phyloP scores from a whole-genome alignment of 2,888 invertebrate species.

The Eucera pruinosa region DNA sequence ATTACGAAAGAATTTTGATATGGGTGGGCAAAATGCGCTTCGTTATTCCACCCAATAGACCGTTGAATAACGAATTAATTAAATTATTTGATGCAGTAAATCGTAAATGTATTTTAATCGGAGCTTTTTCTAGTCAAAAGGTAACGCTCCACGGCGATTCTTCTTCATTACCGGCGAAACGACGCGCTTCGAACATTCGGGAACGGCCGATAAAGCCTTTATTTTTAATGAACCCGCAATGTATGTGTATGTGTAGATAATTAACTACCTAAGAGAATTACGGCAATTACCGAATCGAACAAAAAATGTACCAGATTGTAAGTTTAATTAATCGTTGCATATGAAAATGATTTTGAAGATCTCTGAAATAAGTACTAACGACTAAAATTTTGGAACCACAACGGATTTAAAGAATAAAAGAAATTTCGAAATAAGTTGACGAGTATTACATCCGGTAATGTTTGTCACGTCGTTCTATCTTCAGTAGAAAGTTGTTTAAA shows the following conservation, averaged over 20 bases:
- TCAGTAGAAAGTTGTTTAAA: too few relatives aligned
- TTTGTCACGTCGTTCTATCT: too few relatives aligned
- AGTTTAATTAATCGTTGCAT: too few relatives aligned
- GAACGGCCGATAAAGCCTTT: neutral
- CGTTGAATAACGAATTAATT: slow-evolving; percentile 42
- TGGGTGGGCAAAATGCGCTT: slow-evolving; percentile 11
- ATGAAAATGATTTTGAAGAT: too few relatives aligned
- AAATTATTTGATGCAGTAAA: slow-evolving; percentile 30
- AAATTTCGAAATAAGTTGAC: too few relatives aligned
- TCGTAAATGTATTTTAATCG: slow-evolving; percentile 15
- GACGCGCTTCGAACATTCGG: neutral
- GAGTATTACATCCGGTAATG: too few relatives aligned
- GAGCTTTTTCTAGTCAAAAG: neutral
- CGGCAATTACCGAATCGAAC: too few relatives aligned
- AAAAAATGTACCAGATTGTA: too few relatives aligned
- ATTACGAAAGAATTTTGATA: slow-evolving; percentile 55
- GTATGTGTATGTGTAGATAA: neutral
- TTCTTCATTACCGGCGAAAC: neutral
- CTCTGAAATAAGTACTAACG: too few relatives aligned
- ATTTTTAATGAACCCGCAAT: neutral
- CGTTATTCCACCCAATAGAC: slow-evolving; percentile 33
- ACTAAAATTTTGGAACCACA: too few relatives aligned
- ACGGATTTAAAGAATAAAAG: too few relatives aligned
- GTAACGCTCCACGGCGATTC: neutral
- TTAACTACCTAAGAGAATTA: too few relatives aligned